Conservation (phyloP, 2,113 vertebrate genomes). For the Platanista minor region DNA sequence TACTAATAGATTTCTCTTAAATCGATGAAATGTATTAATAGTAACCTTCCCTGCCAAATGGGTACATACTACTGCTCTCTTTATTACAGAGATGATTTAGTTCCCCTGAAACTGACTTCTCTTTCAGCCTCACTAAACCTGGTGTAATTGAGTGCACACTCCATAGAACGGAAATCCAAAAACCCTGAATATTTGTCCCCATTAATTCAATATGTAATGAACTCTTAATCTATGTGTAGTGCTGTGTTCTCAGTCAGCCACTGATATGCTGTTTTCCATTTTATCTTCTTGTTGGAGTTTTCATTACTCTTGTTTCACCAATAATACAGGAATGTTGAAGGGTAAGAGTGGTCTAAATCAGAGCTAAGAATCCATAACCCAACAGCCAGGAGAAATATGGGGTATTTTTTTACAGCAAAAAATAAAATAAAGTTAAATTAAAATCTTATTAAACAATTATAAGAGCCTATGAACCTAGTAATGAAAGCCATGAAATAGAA, state of each 20-base stretch:
- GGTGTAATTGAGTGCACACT: background rate
- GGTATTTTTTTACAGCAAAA: background rate
- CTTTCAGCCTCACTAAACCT: background rate
- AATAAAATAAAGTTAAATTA: too few species aligned
- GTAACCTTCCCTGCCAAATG: background rate
- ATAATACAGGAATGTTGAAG: background rate
- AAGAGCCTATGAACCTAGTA: background rate
- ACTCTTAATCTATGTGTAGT: background rate
- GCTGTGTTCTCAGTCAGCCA: background rate
- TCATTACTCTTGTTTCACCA: background rate
- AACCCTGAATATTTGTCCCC: background rate
- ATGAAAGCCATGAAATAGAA: background rate
- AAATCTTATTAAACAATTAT: background rate
- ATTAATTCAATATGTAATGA: background rate
- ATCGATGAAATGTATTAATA: background rate
- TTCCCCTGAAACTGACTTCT: background rate
- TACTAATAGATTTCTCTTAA: background rate
- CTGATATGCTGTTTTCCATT: background rate
- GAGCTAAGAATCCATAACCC: background rate
- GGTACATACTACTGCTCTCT: background rate
- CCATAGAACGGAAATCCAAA: background rate
- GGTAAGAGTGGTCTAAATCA: background rate
- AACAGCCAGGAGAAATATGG: background rate
- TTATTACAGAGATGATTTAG: background rate
- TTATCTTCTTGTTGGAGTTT: background rate